Evolutionary conservation across 1,140 invertebrate species (phyloP), one percentile per base, ranked within the genome.

Genomic region (Euura saliciscinereae): DNA sequence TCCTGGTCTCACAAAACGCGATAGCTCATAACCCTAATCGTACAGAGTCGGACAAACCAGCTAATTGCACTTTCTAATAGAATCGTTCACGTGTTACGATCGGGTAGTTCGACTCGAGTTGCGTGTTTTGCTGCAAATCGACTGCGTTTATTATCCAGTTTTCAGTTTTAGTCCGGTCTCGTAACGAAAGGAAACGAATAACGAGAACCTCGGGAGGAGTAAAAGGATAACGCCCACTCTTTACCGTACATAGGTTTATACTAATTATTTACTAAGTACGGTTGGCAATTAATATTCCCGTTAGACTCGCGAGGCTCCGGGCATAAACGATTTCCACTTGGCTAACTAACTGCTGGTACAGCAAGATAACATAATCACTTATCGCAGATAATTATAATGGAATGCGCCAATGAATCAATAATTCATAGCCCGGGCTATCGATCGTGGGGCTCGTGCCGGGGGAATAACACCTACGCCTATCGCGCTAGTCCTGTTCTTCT

Each of bases 371-470:
- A 59, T 59, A 59, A 59, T 59, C 51, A 59, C 51, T 59, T 59
- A n/a, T 2, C 10, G 65, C 45, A 46, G 44, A 46, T 73, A 70
- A 76, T 78, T 78, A 75, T 76, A 76, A 78, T 78, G 77, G 77
- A 78, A 78, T 78, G 77, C 66, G 65, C 71, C 13, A 65, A 65
- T 69, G 72, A 75, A 76, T 78, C 73, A 78, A 78, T 78, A 78
- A 78, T 78, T 78, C 77, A 76, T 78, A 76, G 73, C 70, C 6
- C 8, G 10, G 10, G 8, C 10, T 3, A 4, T n/a, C 51, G 3
- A 11, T n/a, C 51, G 10, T 1, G 8, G 51, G 51, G 51, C 51
- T 59, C 28, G 28, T 28, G 28, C 28, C 28, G 28, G 28, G 28
- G 28, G 28, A 28, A 28, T 28, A 28, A 28, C 28, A 28, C 28